Conservation (phyloP, 30 jellyfish, hydroid and myxozoan genomes). For the Turritopsis dohrnii region DNA sequence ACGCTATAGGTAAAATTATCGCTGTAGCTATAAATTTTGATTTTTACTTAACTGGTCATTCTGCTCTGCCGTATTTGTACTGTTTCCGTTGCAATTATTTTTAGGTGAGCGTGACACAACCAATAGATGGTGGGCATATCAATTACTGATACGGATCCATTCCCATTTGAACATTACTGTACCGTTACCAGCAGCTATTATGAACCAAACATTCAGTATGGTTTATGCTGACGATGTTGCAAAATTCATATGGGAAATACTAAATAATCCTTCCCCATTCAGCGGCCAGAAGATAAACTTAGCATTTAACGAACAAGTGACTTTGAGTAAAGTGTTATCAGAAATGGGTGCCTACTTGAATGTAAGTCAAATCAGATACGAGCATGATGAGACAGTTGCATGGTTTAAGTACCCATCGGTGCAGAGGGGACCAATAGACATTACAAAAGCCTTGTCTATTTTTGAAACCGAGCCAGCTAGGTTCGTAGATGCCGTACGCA, state of each 20-base stretch:
- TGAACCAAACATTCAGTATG: constrained; percentile 62
- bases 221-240: constrained; percentile 85
- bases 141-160: constrained; percentile 71
- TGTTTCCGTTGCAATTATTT: too few relatives aligned
- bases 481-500: constrained; percentile 51
- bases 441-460: constrained; percentile 37
- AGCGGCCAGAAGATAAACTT: constrained; percentile 60
- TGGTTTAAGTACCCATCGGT: constrained; percentile 78
- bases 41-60: too few relatives aligned
- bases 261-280: constrained; percentile 15
- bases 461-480: constrained; percentile 59
- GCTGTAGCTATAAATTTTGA: too few relatives aligned
- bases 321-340: constrained; percentile 36
- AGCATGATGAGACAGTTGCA: constrained; percentile 57
- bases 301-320: constrained; percentile 62
- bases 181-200: constrained; percentile 63
- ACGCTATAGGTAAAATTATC: constrained; percentile 76
- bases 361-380: constrained; percentile 21
- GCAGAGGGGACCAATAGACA: constrained; percentile 71
- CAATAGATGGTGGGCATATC: constrained; percentile 84
- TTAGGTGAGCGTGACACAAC: constrained; percentile 75
- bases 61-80: background rate
- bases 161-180: constrained; percentile 48
- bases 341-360: constrained; percentile 37
- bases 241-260: constrained; percentile 33